phyloP scores from a whole-genome alignment of 2,113 vertebrate species.

The Leucosticte australis region DNA sequence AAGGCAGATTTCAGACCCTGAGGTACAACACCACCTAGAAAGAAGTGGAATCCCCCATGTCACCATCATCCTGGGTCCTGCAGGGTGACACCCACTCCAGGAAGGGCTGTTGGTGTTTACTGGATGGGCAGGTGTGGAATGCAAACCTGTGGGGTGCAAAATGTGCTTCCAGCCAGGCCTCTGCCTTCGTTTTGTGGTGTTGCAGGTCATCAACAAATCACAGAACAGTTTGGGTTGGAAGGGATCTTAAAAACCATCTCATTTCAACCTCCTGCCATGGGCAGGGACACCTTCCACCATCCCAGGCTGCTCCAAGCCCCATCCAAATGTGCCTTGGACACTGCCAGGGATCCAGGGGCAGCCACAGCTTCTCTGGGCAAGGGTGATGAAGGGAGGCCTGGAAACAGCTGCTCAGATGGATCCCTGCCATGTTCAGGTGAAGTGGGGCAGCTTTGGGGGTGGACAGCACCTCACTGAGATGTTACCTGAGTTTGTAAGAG shows the following conservation, averaged over 20 bases:
- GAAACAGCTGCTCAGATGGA: not conserved
- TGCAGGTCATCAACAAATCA: not conserved
- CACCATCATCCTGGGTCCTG: rapidly evolving
- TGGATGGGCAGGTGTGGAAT: not conserved
- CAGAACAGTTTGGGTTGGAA: not conserved
- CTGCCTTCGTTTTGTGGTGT: not conserved
- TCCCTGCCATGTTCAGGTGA: not conserved
- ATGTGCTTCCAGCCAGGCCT: not conserved
- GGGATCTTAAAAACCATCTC: not conserved
- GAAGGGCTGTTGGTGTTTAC: not conserved
- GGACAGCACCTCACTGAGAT: not conserved
- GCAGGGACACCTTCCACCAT: not conserved
- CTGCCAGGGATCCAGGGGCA: not conserved
- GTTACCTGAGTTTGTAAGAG: not conserved
- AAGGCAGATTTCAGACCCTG: not conserved
- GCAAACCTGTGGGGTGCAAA: not conserved
- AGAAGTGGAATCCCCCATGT: not conserved
- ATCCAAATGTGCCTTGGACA: not conserved
- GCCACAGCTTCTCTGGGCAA: not conserved
- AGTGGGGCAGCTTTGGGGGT: not conserved
- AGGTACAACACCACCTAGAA: not conserved
- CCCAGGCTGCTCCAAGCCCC: not conserved
- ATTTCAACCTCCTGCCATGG: not conserved
- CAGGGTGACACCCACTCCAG: not conserved
- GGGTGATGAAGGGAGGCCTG: not conserved